Evolutionary conservation across 2,888 invertebrate genomes (phyloP).

Genomic region (Andrena hattorfiana): DNA sequence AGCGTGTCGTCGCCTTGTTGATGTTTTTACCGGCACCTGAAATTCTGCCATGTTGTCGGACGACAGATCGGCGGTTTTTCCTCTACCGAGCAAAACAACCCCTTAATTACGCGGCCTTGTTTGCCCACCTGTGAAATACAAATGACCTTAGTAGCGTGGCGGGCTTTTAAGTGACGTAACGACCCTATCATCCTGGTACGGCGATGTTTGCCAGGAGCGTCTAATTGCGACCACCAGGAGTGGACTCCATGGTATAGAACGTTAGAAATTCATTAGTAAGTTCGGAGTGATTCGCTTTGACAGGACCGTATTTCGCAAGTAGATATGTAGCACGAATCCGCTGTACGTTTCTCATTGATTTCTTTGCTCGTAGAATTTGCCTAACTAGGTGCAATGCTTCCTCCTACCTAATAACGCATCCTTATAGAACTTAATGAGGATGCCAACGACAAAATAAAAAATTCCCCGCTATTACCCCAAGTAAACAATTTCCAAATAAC

Average conservation of each 20-base stretch:
- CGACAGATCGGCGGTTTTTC: conserved; percentile 2
- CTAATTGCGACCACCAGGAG: conserved; percentile 66
- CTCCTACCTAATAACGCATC: not conserved
- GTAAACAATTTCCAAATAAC: no score
- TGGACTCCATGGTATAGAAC: conserved; percentile 57
- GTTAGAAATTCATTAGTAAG: conserved; percentile 78
- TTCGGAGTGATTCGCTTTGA: conserved; percentile 64
- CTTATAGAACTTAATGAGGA: not conserved
- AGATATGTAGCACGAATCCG: conserved; percentile 23
- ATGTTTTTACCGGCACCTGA: not conserved
- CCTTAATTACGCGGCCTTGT: conserved; percentile 58
- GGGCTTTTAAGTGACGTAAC: conserved; percentile 45
- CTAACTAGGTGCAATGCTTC: not conserved
- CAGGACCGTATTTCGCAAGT: conserved; percentile 18
- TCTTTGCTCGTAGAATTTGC: conserved; percentile 1
- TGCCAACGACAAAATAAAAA: not conserved
- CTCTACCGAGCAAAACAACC: conserved; percentile 45
- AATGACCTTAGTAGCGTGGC: conserved; percentile 20
- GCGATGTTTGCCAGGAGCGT: conserved; percentile 63
- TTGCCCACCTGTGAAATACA: conserved; percentile 50
- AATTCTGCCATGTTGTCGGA: conserved; percentile 20
- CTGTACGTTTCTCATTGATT: not conserved
- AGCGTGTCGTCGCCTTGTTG: not conserved
- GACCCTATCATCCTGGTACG: conserved; percentile 27
- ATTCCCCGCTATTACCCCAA: not conserved